Base-by-base conservation (phyloP, 2,888 invertebrate species). In the Oxycera nigricornis region DNA sequence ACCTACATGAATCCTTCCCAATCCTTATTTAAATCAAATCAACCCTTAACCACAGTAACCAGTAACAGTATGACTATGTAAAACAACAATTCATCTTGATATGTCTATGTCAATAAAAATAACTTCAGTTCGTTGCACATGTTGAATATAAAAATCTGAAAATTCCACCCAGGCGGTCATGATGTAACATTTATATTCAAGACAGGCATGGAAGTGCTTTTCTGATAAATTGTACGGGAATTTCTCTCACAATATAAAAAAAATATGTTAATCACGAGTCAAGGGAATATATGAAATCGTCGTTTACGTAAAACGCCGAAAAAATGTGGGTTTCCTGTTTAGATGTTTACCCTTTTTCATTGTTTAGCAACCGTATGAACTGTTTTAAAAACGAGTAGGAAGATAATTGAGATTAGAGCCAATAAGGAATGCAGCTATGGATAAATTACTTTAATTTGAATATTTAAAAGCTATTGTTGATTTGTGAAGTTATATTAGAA, bases 141-240 rank as follows among this genome's bases (percentile, higher is more conserved):
- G 4, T 11, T 7, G 70, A 70, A 70, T 70, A 70, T 67, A 70
- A 70, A 70, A 70, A 70, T 70, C 22, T 9, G 31, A 70, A 70
- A 70, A 70, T 24, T n/a, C 14, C n/a, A 6, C 7, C 17, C 59
- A 30, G 24, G 24, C 28, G 17, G 11, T 24, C 24, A 22, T 50
- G 68, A 68, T 61, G 73, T 73, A 61, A 68, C 73, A 75, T 73
- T 67, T 75, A 55, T 73, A 75, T 75, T 75, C 75, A 35, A 65
- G 55, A 50, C 73, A 75, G 50, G 72, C 70, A 62, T 39, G 39
- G 3, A 61, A 31, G 55, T 52, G 70, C 59, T 73, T 75, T 75
- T 22, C 65, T 73, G 73, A 75, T 73, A 75, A 75, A 75, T 75
- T 75, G 75, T 75, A 70, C 73, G 70, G 62, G 65, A 75, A 73